Percentiles rank a stretch among this genome's conserved stretches.
These are phyloP conservation scores for Notothenia rossii DNA, from an alignment of 2,113 vertebrate genomes.

Conservation along the genomic window DNA sequence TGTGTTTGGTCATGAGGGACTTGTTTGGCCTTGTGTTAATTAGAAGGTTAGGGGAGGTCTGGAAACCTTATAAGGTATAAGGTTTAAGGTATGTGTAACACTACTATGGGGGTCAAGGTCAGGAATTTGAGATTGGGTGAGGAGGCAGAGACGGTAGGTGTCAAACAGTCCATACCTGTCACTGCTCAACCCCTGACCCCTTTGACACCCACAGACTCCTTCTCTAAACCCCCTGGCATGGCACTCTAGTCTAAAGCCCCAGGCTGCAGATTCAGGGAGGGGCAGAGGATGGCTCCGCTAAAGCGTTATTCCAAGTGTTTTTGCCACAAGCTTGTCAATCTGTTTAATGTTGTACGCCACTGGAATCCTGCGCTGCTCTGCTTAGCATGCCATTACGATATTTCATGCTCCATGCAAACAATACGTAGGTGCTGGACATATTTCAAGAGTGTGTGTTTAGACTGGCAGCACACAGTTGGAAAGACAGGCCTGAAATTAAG, in stretches of 20 bases:
- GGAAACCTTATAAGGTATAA: conserved; percentile 18
- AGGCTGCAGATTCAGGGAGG: conserved; percentile 35
- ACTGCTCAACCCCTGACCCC: conserved; percentile 53
- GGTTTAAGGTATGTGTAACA: conserved; percentile 23
- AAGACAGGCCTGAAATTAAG: conserved; percentile 46
- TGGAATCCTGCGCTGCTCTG: conserved; percentile 43
- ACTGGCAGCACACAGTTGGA: conserved; percentile 52
- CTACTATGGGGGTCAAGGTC: conserved; percentile 30
- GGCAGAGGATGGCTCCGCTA: conserved; percentile 41
- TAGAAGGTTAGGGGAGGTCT: conserved; percentile 34
- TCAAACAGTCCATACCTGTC: conserved; percentile 57
- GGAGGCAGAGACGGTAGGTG: conserved; percentile 23
- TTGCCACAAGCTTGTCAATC: conserved; percentile 60
- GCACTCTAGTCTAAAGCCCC: conserved; percentile 21
- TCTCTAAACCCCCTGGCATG: conserved; percentile 30
- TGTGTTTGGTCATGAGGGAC: conserved; percentile 46
- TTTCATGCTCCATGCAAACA: conserved; percentile 67
- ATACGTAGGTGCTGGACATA: conserved; percentile 60
- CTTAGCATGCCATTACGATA: conserved; percentile 48
- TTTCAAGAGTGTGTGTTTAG: conserved; percentile 72
- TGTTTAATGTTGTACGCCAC: conserved; percentile 56
- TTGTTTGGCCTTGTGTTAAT: conserved; percentile 43
- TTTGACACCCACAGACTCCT: conserved; percentile 53
- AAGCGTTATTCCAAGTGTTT: conserved; percentile 53
- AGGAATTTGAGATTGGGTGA: background rate